Conservation (phyloP, 2,797 vertebrate species). For the Pipistrellus nathusii region DNA sequence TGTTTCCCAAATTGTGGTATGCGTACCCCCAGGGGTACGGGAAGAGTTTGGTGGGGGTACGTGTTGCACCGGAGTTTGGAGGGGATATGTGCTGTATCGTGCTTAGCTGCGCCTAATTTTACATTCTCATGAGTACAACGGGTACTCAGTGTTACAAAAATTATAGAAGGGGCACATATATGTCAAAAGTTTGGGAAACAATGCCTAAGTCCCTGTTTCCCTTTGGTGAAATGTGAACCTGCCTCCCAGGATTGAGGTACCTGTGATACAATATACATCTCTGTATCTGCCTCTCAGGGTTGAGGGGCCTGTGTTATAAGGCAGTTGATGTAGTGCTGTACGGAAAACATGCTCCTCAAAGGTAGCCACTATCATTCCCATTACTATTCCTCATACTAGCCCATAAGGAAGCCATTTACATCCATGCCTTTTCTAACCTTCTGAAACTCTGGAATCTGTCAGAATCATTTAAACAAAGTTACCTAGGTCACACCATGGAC, state of each 20-base stretch:
- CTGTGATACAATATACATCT: not conserved
- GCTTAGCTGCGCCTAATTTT: too few species aligned
- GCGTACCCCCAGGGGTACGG: too few species aligned
- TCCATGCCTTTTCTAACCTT: not conserved
- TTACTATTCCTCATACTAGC: not conserved
- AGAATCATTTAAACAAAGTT: not conserved
- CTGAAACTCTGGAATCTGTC: not conserved
- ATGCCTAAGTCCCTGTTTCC: not conserved
- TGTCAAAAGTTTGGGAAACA: too few species aligned
- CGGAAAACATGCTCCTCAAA: not conserved
- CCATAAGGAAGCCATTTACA: not conserved
- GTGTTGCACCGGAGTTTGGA: too few species aligned
- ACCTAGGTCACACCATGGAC: not conserved
- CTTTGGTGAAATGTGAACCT: not conserved
- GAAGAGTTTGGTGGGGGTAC: too few species aligned
- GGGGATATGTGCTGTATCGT: too few species aligned
- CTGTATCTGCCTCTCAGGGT: not conserved
- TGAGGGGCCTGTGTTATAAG: not conserved
- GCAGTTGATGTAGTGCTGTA: not conserved
- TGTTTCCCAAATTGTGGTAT: too few species aligned
- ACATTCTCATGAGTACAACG: too few species aligned
- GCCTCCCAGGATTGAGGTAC: not conserved
- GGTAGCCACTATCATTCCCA: not conserved
- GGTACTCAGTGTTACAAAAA: too few species aligned
- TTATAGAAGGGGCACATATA: too few species aligned